Evolutionary conservation across 2,888 invertebrate genomes (phyloP).

Genomic region (Ganaspis brasiliensis): DNA sequence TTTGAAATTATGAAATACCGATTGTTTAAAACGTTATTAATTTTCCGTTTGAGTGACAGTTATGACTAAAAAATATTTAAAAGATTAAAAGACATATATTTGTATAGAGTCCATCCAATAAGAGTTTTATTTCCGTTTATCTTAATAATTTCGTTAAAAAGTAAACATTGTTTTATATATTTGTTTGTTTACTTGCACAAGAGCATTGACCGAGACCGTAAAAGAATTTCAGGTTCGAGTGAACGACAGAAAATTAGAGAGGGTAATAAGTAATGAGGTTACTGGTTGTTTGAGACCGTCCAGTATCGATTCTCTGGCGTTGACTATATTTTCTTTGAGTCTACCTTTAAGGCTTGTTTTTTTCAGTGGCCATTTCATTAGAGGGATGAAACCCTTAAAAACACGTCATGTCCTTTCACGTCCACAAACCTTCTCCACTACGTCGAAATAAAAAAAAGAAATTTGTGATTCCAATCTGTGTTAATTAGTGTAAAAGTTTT

Average conservation of each 20-base stretch:
- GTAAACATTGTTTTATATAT: not conserved
- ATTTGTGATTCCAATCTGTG: not conserved
- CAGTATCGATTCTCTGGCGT: slow-evolving; percentile 26
- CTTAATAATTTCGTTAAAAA: not conserved
- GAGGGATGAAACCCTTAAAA: slow-evolving; percentile 13
- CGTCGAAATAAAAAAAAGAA: not conserved
- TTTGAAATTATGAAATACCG: too few relatives aligned
- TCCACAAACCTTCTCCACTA: not conserved
- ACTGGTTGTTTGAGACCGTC: slow-evolving; percentile 22
- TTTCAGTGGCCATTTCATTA: slow-evolving; percentile 11
- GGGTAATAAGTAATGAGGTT: slow-evolving; percentile 37
- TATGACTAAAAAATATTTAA: too few relatives aligned
- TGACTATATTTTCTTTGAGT: slow-evolving; percentile 27
- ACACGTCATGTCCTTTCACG: not conserved
- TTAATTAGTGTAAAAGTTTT: too few relatives aligned
- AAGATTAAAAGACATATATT: too few relatives aligned
- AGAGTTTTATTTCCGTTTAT: too few relatives aligned
- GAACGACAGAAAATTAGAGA: slow-evolving; percentile 33
- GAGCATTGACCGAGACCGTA: slow-evolving; percentile 31
- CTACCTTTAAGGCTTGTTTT: slow-evolving; percentile 32
- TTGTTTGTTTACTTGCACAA: slow-evolving; percentile 5
- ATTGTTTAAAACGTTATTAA: too few relatives aligned
- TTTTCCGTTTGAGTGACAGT: too few relatives aligned
- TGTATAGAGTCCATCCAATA: too few relatives aligned
- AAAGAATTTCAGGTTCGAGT: slow-evolving; percentile 17